Evolutionary conservation across 2,797 vertebrate species (phyloP).

Genomic region (Chaenodraco wilsoni): DNA sequence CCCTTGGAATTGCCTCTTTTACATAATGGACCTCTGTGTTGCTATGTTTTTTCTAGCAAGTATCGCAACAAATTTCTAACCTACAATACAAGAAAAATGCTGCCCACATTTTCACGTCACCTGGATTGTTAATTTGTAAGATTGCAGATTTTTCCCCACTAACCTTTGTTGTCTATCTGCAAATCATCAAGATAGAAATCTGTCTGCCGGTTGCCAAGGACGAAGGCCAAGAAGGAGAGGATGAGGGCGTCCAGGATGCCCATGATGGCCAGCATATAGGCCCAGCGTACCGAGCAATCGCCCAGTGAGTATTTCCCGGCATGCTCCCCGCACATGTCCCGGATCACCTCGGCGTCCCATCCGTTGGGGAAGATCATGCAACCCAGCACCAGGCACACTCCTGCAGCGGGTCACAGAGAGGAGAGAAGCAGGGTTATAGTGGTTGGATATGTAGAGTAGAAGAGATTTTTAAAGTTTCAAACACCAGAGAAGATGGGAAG

Average conservation of each 20-base stretch:
- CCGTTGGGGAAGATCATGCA: slow-evolving; percentile 98
- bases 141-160: slow-evolving; percentile 10
- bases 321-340: slow-evolving; percentile 95
- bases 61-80: not conserved
- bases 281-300: slow-evolving; percentile 96
- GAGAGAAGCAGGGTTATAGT: not conserved
- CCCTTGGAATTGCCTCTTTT: no score
- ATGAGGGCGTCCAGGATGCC: slow-evolving; percentile 97
- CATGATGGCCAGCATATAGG: slow-evolving; percentile 97
- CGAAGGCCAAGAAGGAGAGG: slow-evolving; percentile 96
- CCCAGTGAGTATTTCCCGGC: slow-evolving; percentile 94
- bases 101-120: not conserved
- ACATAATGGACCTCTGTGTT: no score
- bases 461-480: no score
- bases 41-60: no score
- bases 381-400: slow-evolving; percentile 95
- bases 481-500: not conserved
- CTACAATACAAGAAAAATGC: not conserved
- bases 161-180: slow-evolving; percentile 94
- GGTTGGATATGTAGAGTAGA: not conserved
- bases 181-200: slow-evolving; percentile 92
- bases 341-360: slow-evolving; percentile 95
- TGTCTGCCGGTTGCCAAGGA: slow-evolving; percentile 95
- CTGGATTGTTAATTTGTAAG: not conserved
- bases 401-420: slow-evolving; percentile 69